Evolutionary conservation across 2,113 vertebrate genomes (phyloP), one percentile per base, ranked within the genome.

Genomic region (Corythaeola cristata): DNA sequence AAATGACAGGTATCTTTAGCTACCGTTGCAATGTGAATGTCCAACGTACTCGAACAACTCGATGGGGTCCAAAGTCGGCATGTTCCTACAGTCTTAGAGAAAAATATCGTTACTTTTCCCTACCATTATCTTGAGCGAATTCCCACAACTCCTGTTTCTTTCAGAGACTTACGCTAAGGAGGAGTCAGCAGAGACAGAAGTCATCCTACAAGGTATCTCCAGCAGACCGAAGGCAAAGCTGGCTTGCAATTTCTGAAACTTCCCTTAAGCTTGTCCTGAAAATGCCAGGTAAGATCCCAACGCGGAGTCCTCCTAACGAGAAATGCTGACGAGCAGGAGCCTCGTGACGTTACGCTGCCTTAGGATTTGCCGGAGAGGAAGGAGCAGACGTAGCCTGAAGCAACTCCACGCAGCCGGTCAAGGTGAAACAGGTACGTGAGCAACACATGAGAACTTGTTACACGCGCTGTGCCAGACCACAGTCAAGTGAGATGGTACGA

Each of bases 1-100:
- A 74, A 94, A 66, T 58, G 49, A 88, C 63, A 92, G 59, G 18
- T 86, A 15, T 13, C 83, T 85, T 60, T 93, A 73, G 72, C 88
- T 84, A 26, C 68, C 8, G 0, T 63, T 90, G 2, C 0, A 26
- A 27, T 5, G 21, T 50, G 35, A 32, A 45, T 30, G 63, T 86
- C 90, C 92, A 93, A 23, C 3, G 3, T 12, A 33, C 22, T 89
- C 7, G 0, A 63, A 44, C 77, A 53, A 28, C 71, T n/a, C 1
- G 5, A 3, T 67, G 59, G 20, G 17, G 69, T 83, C 45, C 28
- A 62, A 37, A 10, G 32, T 0, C 0, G 37, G 15, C 24, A 2
- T 50, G 35, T 63, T 81, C 44, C 86, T 71, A 4, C 45, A 33
- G 30, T 9, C 8, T 58, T 2, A 30, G 64, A 90, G 76, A 63